phyloP scores from a whole-genome alignment of 2,888 invertebrate species.

The Dynastes grantii region DNA sequence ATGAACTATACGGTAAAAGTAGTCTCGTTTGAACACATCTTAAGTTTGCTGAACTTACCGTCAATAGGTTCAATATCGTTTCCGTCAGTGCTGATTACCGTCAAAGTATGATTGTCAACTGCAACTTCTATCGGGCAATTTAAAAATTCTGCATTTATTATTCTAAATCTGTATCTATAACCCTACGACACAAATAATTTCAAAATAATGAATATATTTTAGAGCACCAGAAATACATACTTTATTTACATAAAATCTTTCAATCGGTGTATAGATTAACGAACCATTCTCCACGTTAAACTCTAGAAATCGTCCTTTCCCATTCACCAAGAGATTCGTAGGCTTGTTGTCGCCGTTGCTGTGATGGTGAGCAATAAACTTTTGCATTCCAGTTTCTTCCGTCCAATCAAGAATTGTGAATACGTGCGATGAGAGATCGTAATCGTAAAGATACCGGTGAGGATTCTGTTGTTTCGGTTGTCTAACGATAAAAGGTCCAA shows the following conservation, averaged over 20 bases:
- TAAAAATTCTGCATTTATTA: constrained; percentile 89
- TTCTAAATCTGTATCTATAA: constrained; percentile 83
- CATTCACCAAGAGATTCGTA: constrained; percentile 86
- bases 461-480: constrained; percentile 78
- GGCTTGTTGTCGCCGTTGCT: constrained; percentile 88
- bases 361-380: constrained; percentile 90
- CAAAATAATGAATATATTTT: not conserved
- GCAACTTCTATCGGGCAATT: constrained; percentile 91
- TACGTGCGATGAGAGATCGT: constrained; percentile 83
- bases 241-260: constrained; percentile 79
- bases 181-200: constrained; percentile 72
- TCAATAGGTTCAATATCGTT: constrained; percentile 83
- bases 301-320: constrained; percentile 78
- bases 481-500: constrained; percentile 84
- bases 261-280: constrained; percentile 73
- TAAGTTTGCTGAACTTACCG: constrained; percentile 71
- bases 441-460: constrained; percentile 82
- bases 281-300: constrained; percentile 62
- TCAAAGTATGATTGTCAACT: constrained; percentile 86
- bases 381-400: constrained; percentile 79
- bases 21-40: no score
- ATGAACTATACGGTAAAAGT: no score
- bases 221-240: constrained; percentile 66
- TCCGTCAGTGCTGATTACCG: constrained; percentile 86
- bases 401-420: constrained; percentile 89